Conservation (phyloP, 2,888 invertebrate genomes). For the Calameuta idolon region DNA sequence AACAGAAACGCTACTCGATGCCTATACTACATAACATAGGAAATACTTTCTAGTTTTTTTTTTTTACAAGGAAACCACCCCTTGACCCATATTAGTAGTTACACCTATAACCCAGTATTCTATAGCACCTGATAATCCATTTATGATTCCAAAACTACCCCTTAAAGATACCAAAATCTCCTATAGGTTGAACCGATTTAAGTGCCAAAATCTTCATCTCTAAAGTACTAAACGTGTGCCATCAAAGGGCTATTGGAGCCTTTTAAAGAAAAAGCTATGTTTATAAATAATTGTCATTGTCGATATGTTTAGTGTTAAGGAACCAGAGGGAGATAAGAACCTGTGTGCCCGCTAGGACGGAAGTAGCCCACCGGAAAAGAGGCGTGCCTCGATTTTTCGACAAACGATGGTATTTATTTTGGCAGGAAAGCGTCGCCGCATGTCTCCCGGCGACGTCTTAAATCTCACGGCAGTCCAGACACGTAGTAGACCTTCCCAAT, state of each 20-base stretch:
- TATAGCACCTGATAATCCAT: no score
- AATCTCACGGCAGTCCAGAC: conserved; percentile 37
- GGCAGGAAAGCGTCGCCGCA: conserved; percentile 33
- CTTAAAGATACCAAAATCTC: no score
- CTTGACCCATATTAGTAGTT: no score
- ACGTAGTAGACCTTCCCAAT: conserved; percentile 2
- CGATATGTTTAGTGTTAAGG: background rate
- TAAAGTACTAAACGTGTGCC: no score
- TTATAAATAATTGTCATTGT: no score
- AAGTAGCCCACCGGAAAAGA: conserved; percentile 6
- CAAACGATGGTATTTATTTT: conserved; percentile 47
- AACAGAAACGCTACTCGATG: background rate
- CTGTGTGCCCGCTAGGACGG: background rate
- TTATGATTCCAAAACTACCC: no score
- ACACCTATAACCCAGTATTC: no score
- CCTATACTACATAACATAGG: background rate
- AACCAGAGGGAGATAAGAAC: background rate
- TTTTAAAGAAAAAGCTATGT: no score
- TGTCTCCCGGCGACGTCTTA: background rate
- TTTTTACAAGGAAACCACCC: background rate
- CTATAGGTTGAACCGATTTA: no score
- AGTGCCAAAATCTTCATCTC: no score
- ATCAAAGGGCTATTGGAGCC: no score
- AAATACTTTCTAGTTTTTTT: background rate
- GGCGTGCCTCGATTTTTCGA: conserved; percentile 32